A percentile compares a stretch with the other conserved stretches of the same genome.
Conservation (phyloP, 2,797 vertebrate species). For the Sciurus vulgaris region DNA sequence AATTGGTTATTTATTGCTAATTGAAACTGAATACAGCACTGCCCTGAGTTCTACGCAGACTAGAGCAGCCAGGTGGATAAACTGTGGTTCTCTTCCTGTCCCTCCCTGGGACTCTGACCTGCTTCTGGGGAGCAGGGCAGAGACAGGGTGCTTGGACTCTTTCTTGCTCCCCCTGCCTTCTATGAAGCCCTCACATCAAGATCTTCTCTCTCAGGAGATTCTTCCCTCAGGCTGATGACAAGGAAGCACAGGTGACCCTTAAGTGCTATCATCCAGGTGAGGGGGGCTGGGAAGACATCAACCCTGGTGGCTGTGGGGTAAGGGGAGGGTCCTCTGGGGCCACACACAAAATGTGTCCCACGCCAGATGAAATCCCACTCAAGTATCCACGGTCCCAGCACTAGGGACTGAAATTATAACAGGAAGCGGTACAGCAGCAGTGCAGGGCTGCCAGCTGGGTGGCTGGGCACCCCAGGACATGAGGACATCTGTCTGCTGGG, state of each 20-base stretch:
- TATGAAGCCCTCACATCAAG: background rate
- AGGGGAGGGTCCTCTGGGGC: background rate
- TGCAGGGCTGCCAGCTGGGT: background rate
- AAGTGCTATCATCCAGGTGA: too few relatives aligned
- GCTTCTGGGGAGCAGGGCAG: background rate
- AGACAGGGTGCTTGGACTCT: background rate
- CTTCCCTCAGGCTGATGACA: background rate
- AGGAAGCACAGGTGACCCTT: fast-evolving
- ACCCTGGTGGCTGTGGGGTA: background rate
- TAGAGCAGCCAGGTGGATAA: background rate
- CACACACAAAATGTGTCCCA: background rate
- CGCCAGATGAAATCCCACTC: background rate
- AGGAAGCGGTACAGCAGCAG: background rate
- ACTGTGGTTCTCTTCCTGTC: fast-evolving
- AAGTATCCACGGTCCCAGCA: background rate
- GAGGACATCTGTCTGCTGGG: background rate
- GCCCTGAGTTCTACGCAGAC: background rate
- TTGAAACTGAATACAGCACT: background rate
- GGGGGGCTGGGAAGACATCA: background rate
- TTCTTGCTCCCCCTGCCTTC: background rate
- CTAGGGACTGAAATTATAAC: background rate
- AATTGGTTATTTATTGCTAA: background rate
- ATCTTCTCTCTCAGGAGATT: background rate
- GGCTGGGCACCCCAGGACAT: background rate
- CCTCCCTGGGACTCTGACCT: background rate